Evolutionary conservation across 2,113 vertebrate species (phyloP).

Genomic region (Rallus limicola): DNA sequence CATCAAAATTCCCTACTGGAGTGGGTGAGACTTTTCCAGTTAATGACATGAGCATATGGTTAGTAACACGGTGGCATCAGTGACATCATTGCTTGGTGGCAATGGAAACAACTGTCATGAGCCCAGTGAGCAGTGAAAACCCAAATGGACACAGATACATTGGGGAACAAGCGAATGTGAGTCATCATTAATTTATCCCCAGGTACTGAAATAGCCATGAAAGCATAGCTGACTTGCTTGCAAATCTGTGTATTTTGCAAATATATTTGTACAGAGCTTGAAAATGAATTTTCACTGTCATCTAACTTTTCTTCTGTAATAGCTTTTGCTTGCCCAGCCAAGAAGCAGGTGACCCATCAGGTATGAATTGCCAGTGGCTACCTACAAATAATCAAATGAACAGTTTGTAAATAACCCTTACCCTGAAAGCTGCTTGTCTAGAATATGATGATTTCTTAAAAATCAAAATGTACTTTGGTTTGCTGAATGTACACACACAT

Average conservation of each 20-base stretch:
- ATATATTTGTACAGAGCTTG: neutral
- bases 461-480: slow-evolving; percentile 1
- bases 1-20: neutral
- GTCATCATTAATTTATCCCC: neutral
- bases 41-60: neutral
- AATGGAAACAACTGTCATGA: neutral
- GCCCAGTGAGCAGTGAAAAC: neutral
- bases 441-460: neutral
- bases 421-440: neutral
- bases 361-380: slow-evolving; percentile 15
- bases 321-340: neutral
- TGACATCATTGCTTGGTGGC: neutral
- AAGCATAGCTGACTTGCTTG: neutral
- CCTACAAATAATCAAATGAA: neutral
- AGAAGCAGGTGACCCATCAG: slow-evolving; percentile 2
- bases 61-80: neutral
- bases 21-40: neutral
- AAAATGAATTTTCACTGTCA: slow-evolving; percentile 7
- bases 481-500: neutral
- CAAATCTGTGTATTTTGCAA: neutral
- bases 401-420: neutral
- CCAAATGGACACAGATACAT: neutral
- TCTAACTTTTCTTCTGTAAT: neutral
- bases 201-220: neutral
- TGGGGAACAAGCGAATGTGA: neutral